Evolutionary conservation across 2,888 invertebrate species (phyloP), one percentile per base, ranked within the genome.

Genomic region (Hemicrepidius hirtus): DNA sequence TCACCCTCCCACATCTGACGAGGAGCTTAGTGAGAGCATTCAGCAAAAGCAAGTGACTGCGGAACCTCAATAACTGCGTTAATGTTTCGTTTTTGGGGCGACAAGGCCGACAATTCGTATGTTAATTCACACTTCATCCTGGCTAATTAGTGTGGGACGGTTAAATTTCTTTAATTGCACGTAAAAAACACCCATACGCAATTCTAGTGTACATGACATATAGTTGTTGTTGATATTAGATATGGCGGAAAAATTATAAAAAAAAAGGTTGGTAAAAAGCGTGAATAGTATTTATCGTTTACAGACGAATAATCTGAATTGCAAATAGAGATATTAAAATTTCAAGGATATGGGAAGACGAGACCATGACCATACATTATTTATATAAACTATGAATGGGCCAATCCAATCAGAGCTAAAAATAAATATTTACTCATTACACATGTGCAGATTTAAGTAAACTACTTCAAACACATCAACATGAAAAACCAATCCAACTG

Each of bases 361-460:
- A 79, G 78, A 82, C 82, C 82, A 81, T 82, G 82, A 82, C 82
- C 82, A 83, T 83, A 83, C 82, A 83, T 84, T n/a, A 84, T 82
- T 83, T 80, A 84, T 83, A 75, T 69, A 68, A 44, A 71, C 53
- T 66, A 75, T 73, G 76, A 76, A 78, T 77, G 73, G n/a, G 76
- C 76, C 74, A 78, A 77, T 71, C 77, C 71, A 78, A 80, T 80
- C 80, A 79, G 57, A 63, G 64, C 78, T 82, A 81, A 80, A 82
- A 82, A 82, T 82, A 82, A 78, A 76, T 60, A 74, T 76, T 79
- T 77, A 72, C 74, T 79, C 77, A 77, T 73, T 62, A 40, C 49
- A 44, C 53, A 63, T 53, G 40, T 53, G 62, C 20, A 20, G 44
- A 7, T 57, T 32, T 53, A 65, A 65, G 46, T 53, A 35, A 65